Evolutionary conservation across 2,113 vertebrate genomes (phyloP), one percentile per base, ranked within the genome.

Genomic region (Gambusia holbrooki): DNA sequence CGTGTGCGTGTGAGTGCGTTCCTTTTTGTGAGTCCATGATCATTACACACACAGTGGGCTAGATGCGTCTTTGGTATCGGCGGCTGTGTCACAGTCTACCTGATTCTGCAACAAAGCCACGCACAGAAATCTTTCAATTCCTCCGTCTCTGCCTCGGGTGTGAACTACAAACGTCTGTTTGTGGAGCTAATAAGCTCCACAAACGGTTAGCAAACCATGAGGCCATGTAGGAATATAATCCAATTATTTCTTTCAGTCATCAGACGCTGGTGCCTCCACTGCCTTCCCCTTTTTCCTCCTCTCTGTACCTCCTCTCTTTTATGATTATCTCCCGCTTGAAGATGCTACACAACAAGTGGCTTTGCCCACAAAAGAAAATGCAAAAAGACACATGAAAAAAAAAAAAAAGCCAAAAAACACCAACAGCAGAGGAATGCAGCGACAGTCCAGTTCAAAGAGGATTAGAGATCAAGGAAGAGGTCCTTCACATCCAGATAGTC

Each of bases 11-110:
- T 71, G 65, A 35, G 48, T 82, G 33, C 45, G 5, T 70, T 58
- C 54, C 8, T 70, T 70, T 87, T 54, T 77, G 77, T 76, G 67
- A 12, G 76, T 89, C 86, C 74, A 72, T 66, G 70, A 87, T 83
- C 87, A 85, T 83, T 42, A 81, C 83, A 81, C 81, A 84, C 79
- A 80, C 32, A 54, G 91, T 94, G 96, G 94, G 95, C 88, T 71
- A 92, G 90, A 95, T 95, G 94, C 94, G 96, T 98, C 97, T 98
- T 99, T 99, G 97, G 97, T 98, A 97, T 97, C 93, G 94, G 95
- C 92, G 92, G 95, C 96, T 95, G 96, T 96, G 89, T 92, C 89
- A 94, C 94, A 95, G 94, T 94, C 95, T 96, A 96, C 95, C 95
- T 95, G 93, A 92, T 94, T 93, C 94, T 95, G 94, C 96, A 96